Conservation (phyloP, 1,140 invertebrate genomes). For the Macrotrachela quadricornifera region DNA sequence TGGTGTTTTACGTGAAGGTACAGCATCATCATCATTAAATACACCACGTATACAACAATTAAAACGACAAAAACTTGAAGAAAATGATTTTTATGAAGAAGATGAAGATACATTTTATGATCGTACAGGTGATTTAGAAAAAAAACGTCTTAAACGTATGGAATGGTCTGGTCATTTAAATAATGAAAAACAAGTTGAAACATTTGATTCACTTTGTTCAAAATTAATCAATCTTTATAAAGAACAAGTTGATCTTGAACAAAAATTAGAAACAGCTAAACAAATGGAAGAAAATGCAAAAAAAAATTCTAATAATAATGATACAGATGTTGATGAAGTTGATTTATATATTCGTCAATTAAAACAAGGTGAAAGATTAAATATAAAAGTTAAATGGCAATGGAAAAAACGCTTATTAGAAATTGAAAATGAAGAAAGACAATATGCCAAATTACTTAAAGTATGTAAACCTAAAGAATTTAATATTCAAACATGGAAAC, state of each 20-base stretch:
- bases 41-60: background rate
- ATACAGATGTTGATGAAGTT: background rate
- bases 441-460: slow-evolving; percentile 1
- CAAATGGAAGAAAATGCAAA: background rate
- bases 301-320: background rate
- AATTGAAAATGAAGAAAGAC: slow-evolving; percentile 3
- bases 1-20: slow-evolving; percentile 51
- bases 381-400: background rate
- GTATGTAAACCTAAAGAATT: slow-evolving; percentile 1
- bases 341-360: slow-evolving; percentile 6
- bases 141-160: slow-evolving; percentile 40
- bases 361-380: background rate
- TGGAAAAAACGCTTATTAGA: slow-evolving; percentile 1
- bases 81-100: slow-evolving; percentile 80
- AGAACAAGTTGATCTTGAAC: slow-evolving; percentile 4
- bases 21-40: slow-evolving; percentile 35
- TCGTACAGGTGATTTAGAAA: slow-evolving; percentile 70
- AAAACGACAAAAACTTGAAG: slow-evolving; percentile 38
- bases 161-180: no score
- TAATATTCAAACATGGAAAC: background rate
- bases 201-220: slow-evolving; percentile 2
- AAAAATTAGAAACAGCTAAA: slow-evolving; percentile 5
- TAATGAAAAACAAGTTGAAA: slow-evolving; percentile 4
- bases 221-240: background rate
- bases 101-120: slow-evolving; percentile 90